Conservation (phyloP, 2,888 invertebrate genomes). For the Empis livida region DNA sequence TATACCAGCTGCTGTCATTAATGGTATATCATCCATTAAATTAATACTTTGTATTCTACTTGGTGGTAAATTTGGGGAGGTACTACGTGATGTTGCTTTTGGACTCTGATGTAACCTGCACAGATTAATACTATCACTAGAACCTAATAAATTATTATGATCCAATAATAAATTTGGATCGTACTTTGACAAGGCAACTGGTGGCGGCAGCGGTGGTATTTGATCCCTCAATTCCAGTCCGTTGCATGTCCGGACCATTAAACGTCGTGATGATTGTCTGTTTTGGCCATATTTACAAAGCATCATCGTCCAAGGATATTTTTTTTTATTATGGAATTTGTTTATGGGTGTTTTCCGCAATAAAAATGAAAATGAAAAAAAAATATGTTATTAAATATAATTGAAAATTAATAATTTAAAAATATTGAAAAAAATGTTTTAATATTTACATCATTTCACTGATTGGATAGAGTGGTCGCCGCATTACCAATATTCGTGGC, state of each 20-base stretch:
- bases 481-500: slow-evolving; percentile 86
- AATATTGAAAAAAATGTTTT: background rate
- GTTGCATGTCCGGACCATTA: slow-evolving; percentile 66
- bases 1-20: background rate
- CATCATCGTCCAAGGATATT: too few species aligned
- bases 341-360: background rate
- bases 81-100: slow-evolving; percentile 35
- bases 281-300: too few species aligned
- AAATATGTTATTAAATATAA: background rate
- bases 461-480: slow-evolving; percentile 54
- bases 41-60: slow-evolving; percentile 34
- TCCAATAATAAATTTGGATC: slow-evolving; percentile 17
- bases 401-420: background rate
- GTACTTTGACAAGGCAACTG: slow-evolving; percentile 39
- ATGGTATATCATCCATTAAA: slow-evolving; percentile 30
- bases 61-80: slow-evolving; percentile 34
- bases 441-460: slow-evolving; percentile 35
- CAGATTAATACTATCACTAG: slow-evolving; percentile 16
- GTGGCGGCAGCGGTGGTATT: slow-evolving; percentile 43
- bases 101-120: slow-evolving; percentile 35
- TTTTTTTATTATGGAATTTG: too few species aligned
- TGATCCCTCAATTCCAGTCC: slow-evolving; percentile 58
- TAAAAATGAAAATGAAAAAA: background rate
- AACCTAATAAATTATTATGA: slow-evolving; percentile 13
- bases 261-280: slow-evolving; percentile 41